Evolutionary conservation across 2,113 vertebrate genomes (phyloP).

Genomic region (Myanophis thanlyinensis): DNA sequence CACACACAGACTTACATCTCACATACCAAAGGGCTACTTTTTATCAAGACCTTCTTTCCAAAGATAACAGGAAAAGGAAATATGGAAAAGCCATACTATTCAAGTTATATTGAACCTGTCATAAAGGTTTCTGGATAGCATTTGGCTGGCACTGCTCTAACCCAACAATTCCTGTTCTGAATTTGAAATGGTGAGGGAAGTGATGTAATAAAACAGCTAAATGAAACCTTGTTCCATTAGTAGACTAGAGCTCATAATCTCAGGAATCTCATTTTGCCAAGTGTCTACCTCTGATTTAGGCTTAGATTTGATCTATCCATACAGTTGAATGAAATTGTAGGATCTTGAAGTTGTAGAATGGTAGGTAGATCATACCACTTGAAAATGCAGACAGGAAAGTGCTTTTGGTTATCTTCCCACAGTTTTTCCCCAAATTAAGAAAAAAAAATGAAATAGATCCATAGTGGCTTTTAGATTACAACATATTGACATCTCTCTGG

Average conservation of each 20-base stretch:
- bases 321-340: background rate
- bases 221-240: background rate
- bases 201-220: background rate
- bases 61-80: background rate
- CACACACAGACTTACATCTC: too few species aligned
- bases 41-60: background rate
- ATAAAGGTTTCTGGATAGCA: background rate
- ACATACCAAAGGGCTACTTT: background rate
- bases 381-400: background rate
- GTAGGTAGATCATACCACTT: background rate
- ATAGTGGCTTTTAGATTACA: background rate
- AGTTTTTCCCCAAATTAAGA: background rate
- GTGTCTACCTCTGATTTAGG: background rate
- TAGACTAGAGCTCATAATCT: background rate
- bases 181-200: background rate
- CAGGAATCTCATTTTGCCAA: background rate
- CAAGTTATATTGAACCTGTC: background rate
- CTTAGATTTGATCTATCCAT: background rate
- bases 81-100: background rate
- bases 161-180: background rate
- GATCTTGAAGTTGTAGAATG: background rate
- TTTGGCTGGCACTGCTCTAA: background rate
- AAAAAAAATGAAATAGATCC: background rate
- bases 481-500: background rate
- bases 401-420: background rate